Percentiles rank a stretch among this genome's conserved stretches.
Conservation (phyloP, 2,888 invertebrate genomes). For the Luffia ferchaultella region DNA sequence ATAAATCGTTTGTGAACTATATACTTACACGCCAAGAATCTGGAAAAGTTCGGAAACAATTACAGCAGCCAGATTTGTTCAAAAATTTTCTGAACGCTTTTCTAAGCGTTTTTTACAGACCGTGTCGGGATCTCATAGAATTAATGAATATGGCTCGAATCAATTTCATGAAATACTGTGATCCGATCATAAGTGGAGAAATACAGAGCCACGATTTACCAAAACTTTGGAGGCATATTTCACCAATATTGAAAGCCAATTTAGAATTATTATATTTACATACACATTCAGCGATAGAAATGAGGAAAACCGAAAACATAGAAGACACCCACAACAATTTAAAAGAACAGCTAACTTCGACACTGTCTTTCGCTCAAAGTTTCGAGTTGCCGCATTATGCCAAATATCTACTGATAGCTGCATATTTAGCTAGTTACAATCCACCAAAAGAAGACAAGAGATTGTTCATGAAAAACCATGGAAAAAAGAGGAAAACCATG, state of each 20-base stretch:
- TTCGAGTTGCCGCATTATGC: constrained; percentile 89
- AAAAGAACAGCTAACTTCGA: constrained; percentile 50
- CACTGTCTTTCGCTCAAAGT: constrained; percentile 69
- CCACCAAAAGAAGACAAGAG: constrained; percentile 88
- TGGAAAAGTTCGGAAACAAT: constrained; percentile 29
- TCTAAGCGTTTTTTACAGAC: constrained; percentile 83
- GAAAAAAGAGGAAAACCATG: constrained; percentile 73
- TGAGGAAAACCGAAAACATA: too few relatives aligned
- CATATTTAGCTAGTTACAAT: constrained; percentile 93
- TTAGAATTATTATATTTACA: constrained; percentile 81
- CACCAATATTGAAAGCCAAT: constrained; percentile 76
- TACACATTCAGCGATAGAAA: too few relatives aligned
- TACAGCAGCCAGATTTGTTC: constrained; percentile 69
- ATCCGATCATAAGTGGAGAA: constrained; percentile 76
- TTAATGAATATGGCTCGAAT: constrained; percentile 80
- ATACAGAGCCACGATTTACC: constrained; percentile 70
- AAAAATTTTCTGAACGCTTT: constrained; percentile 83
- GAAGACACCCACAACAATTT: constrained; percentile 44
- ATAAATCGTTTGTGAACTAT: constrained; percentile 36
- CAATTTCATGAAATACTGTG: constrained; percentile 79
- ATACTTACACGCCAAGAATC: constrained; percentile 31
- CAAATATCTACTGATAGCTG: constrained; percentile 88
- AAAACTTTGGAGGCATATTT: constrained; percentile 82
- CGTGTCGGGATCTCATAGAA: constrained; percentile 86
- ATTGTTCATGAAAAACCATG: constrained; percentile 83